These are phyloP conservation scores for Chloroclysta siterata DNA, from an alignment of 2,888 invertebrate species.

Conservation along the genomic window DNA sequence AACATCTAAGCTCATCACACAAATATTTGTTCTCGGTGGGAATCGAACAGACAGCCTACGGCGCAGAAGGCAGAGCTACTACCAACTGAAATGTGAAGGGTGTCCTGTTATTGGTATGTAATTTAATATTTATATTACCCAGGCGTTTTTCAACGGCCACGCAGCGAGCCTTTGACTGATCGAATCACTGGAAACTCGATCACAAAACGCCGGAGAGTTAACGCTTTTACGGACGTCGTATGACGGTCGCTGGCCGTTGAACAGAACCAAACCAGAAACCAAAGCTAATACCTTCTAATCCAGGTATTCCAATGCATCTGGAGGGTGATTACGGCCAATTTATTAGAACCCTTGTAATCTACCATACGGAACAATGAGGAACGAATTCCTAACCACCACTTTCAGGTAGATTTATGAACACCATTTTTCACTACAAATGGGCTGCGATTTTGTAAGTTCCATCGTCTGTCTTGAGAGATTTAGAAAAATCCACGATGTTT, in stretches of 20 bases:
- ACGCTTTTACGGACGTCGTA: neutral
- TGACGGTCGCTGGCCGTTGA: neutral
- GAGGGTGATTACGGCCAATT: conserved; percentile 18
- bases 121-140: too few relatives aligned
- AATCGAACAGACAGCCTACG: too few relatives aligned
- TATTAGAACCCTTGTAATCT: conserved; percentile 15
- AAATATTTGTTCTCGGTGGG: too few relatives aligned
- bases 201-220: too few relatives aligned
- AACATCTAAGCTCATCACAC: too few relatives aligned
- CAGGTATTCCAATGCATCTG: conserved; percentile 9
- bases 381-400: conserved; percentile 6
- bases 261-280: neutral
- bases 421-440: conserved; percentile 17
- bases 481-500: neutral
- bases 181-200: too few relatives aligned
- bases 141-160: too few relatives aligned
- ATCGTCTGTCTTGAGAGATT: neutral
- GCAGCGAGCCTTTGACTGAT: too few relatives aligned
- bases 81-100: too few relatives aligned
- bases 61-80: too few relatives aligned
- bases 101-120: too few relatives aligned
- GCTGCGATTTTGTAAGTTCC: neutral
- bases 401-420: conserved; percentile 15
- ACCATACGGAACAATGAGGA: conserved; percentile 13
- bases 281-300: conserved; percentile 7